A percentile compares a stretch with the other conserved stretches of the same genome.
These are phyloP conservation scores for Melipona quadrifasciata DNA, from an alignment of 1,140 invertebrate species.

Conservation along the genomic window DNA sequence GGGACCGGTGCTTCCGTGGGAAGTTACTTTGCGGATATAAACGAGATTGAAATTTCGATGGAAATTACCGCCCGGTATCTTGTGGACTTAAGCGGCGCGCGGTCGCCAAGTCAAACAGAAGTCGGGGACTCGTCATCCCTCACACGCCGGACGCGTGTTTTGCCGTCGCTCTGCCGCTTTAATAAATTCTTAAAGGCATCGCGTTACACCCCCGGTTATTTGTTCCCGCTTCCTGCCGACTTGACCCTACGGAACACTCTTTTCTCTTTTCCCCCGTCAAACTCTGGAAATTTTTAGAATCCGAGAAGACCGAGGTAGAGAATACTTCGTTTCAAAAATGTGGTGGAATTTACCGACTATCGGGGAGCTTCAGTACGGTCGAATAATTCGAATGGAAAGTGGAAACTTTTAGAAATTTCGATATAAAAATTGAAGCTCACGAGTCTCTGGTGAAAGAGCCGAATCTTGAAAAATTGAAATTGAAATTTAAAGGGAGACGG, in stretches of 20 bases:
- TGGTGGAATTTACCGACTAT: no score
- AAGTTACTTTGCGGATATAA: conserved; percentile 77
- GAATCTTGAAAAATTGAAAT: no score
- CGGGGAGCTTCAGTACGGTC: no score
- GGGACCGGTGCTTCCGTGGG: conserved; percentile 43
- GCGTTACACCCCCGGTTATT: background rate
- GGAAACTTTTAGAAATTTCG: no score
- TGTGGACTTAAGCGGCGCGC: conserved; percentile 73
- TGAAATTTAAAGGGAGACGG: no score
- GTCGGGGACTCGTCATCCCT: conserved; percentile 57
- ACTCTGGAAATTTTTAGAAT: background rate
- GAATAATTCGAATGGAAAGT: no score
- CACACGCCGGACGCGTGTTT: conserved; percentile 22
- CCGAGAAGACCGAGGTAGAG: background rate
- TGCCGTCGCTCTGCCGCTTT: background rate
- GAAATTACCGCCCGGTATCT: conserved; percentile 73
- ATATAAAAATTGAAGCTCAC: no score
- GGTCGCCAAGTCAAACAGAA: conserved; percentile 75
- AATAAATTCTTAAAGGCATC: conserved; percentile 4
- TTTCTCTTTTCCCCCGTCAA: no score
- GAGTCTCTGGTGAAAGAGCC: no score
- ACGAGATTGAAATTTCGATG: conserved; percentile 78
- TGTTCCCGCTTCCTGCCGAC: background rate
- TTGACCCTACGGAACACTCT: background rate
- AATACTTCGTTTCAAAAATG: no score